These are phyloP conservation scores for Halocynthia roretzi DNA, from an alignment of 23 tunicate genomes.

Conservation along the genomic window DNA sequence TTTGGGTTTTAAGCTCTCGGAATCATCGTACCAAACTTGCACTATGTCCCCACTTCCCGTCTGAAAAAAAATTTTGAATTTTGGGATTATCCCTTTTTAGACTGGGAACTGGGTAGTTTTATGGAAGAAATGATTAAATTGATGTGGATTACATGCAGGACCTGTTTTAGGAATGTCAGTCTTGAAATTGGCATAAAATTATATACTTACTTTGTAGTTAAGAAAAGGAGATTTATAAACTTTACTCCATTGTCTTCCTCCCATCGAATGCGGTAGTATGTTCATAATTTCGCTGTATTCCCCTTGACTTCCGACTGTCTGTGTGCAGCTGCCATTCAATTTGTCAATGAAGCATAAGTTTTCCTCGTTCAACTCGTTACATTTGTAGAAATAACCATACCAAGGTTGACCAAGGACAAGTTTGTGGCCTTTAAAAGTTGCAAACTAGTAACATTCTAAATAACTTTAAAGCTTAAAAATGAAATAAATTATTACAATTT, in stretches of 20 bases:
- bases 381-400: constrained; percentile 16
- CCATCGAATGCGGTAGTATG: constrained; percentile 7
- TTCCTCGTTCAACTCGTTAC: not conserved
- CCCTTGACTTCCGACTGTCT: not conserved
- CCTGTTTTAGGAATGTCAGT: no score
- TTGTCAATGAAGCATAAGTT: not conserved
- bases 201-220: constrained; percentile 14
- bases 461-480: no score
- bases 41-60: no score
- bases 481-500: no score
- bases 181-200: not conserved
- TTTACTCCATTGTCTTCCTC: constrained; percentile 10
- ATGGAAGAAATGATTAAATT: no score
- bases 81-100: no score
- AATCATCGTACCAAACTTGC: constrained; percentile 18
- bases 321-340: not conserved
- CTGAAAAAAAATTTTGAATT: no score
- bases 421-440: not conserved
- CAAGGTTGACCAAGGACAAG: constrained; percentile 23
- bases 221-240: constrained; percentile 4
- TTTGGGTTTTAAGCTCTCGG: constrained; percentile 1
- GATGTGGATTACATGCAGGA: no score
- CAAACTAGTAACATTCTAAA: no score
- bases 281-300: constrained; percentile 1
- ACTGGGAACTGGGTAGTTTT: no score